Percentiles rank a stretch among this genome's conserved stretches.
phyloP scores from a whole-genome alignment of 2,888 invertebrate species.

The Drosophila quinaria region DNA sequence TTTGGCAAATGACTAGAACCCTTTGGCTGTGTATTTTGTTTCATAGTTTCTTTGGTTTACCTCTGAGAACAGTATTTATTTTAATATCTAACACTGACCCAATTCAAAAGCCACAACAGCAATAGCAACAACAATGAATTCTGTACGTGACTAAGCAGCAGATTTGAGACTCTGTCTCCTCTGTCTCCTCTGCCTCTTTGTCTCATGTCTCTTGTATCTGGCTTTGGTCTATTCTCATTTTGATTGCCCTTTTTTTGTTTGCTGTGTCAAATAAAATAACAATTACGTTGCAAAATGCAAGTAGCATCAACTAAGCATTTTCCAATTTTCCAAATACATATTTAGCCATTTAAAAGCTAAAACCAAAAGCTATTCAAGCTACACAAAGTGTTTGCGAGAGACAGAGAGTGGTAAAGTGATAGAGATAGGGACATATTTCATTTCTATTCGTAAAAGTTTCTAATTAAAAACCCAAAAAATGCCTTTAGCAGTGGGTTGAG shows the following conservation, averaged over 20 bases:
- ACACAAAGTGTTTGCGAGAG: not conserved
- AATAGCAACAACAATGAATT: slow-evolving; percentile 15
- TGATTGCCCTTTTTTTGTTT: slow-evolving; percentile 44
- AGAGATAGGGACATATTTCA: slow-evolving; percentile 50
- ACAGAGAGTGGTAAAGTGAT: not conserved
- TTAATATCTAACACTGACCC: slow-evolving; percentile 59
- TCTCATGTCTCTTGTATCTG: slow-evolving; percentile 2
- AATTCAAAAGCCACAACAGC: slow-evolving; percentile 47
- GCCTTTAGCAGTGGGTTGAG: slow-evolving; percentile 41
- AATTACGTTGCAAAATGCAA: slow-evolving; percentile 56
- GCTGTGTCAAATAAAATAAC: slow-evolving; percentile 66
- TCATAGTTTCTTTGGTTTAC: slow-evolving; percentile 22
- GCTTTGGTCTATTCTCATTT: slow-evolving; percentile 10
- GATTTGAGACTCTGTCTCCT: slow-evolving; percentile 38
- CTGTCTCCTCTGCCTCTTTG: not conserved
- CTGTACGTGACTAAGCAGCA: slow-evolving; percentile 66
- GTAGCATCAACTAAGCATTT: slow-evolving; percentile 53
- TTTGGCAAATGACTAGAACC: slow-evolving; percentile 36
- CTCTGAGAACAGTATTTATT: slow-evolving; percentile 52
- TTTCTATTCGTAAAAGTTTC: slow-evolving; percentile 63
- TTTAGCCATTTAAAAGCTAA: slow-evolving; percentile 56
- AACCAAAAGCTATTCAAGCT: slow-evolving; percentile 17
- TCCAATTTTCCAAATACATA: slow-evolving; percentile 64
- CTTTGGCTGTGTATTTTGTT: slow-evolving; percentile 15
- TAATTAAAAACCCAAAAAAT: slow-evolving; percentile 69